Base-by-base conservation (phyloP, 64 coral and sea anemone genomes). In the Catalaphyllia jardinei region DNA sequence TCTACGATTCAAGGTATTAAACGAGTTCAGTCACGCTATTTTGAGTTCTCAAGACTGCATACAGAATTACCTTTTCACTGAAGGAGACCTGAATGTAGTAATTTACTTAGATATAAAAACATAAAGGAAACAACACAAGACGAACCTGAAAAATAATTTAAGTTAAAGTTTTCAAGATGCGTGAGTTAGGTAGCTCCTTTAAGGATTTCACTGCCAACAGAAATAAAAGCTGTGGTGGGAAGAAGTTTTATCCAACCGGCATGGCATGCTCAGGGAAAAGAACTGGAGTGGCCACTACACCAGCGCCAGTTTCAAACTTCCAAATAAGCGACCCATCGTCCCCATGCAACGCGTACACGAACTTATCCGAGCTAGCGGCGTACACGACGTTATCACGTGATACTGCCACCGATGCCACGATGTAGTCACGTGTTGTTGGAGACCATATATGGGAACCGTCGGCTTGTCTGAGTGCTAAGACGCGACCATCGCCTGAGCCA, bases 351-450 rank as follows among this genome's bases (percentile, higher is more conserved):
- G 94, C 91, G 52, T 96, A 93, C 24, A 96, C 74, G 42, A 75
- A 87, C 4, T 89, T 93, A 73, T 96, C 91, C n/a, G 87, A 87
- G 74, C 94, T 96, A 2, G 86, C 92, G 14, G 91, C 94, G 82
- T 81, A 96, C 19, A 96, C 91, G 6, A 90, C 91, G 54, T 88
- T 82, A 89, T 90, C 81, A 15, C 86, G 60, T 42, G 87, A 88
- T 12, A 96, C 94, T 2, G 80, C 87, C 17, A 93, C 75, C 1
- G 94, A 91, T 8, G 91, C 75, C 10, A 85, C 77, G 4, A 93
- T 71, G 87, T 96, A 96, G 52, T 96, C 94, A 73, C 87, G 73
- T 77, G 91, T 96, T 28, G 94, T 62, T 49, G 94, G 91, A 35
- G 80, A 74, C 94, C 94, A 96, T 10, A 96, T n/a, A 9, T 87